Evolutionary conservation across 64 coral and sea anemone genomes (phyloP), one percentile per base, ranked within the genome.

Genomic region (Montipora foliosa): DNA sequence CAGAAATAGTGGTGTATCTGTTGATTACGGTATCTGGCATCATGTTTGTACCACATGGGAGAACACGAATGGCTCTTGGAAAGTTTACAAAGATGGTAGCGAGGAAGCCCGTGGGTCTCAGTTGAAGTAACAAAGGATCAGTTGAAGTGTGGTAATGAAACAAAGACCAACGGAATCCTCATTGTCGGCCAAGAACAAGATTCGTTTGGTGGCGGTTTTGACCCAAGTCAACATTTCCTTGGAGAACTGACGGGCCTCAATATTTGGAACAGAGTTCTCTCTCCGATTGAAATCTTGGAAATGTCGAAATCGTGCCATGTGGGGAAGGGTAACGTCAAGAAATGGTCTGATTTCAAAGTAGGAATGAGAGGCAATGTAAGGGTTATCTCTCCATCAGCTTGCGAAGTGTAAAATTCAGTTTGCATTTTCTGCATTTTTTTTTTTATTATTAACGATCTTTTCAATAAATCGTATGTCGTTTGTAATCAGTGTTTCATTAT

Each of bases 11-110:
- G 83, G 55, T 29, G 58, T 93, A 29, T 47, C 81, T 5, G 72
- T 47, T 5, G 78, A 86, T 70, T 74, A 93, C 15, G 91, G 91
- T 50, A 44, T 48, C 17, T 93, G 91, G 91, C 91, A 93, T 74
- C 91, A 87, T 68, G 69, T 91, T 9, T 91, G 90, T 44, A 74
- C 44, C 16, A 78, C 81, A 72, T 93, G 91, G 91, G 59, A 76
- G 10, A 87, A 68, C 75, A 48, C 24, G 15, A 74, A 74, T 93
- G 91, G 83, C 19, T 70, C 37, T 6, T 87, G 81, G 82, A 49
- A 49, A 14, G 17, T 87, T 5, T 93, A 93, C 73, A 93, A 87
- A 69, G 82, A 93, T 22, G 91, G 82, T 15, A 15, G 3, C 5
- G 8, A 10, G 3, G 29, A 61, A 67, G n/a, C 48, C 17, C 46